phyloP scores from a whole-genome alignment of 2,797 vertebrate species.

The Enteromius unitaeniatus region DNA sequence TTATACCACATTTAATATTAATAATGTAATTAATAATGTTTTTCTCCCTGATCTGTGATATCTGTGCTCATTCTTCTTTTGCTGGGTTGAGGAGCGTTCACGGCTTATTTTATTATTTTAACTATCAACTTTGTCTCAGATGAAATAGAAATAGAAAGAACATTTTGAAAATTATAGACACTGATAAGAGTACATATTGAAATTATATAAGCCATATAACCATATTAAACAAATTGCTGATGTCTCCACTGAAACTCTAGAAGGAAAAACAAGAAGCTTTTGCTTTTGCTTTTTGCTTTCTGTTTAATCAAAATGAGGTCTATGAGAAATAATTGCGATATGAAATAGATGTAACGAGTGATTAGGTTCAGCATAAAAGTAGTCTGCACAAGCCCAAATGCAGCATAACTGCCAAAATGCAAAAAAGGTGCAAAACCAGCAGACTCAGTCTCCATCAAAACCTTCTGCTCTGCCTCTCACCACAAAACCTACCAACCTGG shows the following conservation, averaged over 20 bases:
- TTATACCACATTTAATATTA: not conserved
- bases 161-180: not conserved
- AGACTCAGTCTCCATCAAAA: slow-evolving; percentile 24
- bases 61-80: no score
- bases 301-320: not conserved
- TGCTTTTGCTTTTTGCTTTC: not conserved
- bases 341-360: not conserved
- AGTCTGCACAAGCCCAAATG: not conserved
- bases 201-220: not conserved
- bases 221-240: not conserved
- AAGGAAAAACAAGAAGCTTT: not conserved
- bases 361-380: not conserved
- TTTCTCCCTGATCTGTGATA: not conserved
- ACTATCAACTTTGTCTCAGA: not conserved
- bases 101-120: not conserved
- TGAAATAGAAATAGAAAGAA: not conserved
- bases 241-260: not conserved
- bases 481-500: slow-evolving; percentile 35
- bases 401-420: not conserved
- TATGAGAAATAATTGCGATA: not conserved
- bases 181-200: not conserved
- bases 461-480: slow-evolving; percentile 31
- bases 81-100: no score
- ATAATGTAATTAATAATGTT: not conserved
- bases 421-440: slow-evolving; percentile 23